Evolutionary conservation across 2,113 vertebrate species (phyloP).

Genomic region (Vireo altiloquus): DNA sequence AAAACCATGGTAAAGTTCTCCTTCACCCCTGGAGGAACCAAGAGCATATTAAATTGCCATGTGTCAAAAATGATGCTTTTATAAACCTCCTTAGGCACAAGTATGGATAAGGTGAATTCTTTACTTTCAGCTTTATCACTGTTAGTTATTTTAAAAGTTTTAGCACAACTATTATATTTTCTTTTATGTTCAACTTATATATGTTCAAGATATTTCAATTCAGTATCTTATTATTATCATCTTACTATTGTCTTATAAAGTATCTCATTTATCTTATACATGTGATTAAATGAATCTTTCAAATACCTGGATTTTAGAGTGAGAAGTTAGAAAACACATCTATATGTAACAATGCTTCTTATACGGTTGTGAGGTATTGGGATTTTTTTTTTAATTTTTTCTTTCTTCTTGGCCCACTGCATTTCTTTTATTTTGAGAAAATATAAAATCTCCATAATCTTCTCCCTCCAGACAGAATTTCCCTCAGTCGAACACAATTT

Average conservation of each 20-base stretch:
- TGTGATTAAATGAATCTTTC: not conserved
- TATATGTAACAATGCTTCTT: not conserved
- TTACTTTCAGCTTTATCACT: not conserved
- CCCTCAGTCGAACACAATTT: not conserved
- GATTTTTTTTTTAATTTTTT: not conserved
- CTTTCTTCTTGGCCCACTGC: not conserved
- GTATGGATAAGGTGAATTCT: not conserved
- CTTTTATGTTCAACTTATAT: not conserved
- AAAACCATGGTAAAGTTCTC: not conserved
- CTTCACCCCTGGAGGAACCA: not conserved
- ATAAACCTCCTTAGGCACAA: not conserved
- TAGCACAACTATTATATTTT: not conserved
- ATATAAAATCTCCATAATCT: not conserved
- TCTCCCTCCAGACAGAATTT: not conserved
- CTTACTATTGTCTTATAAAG: not conserved
- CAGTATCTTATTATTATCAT: not conserved
- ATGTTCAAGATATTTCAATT: not conserved
- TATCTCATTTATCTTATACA: not conserved
- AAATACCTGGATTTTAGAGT: not conserved
- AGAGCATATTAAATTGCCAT: not conserved
- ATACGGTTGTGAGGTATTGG: not conserved
- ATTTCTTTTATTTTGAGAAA: not conserved
- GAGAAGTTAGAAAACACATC: not conserved
- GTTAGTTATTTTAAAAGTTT: not conserved
- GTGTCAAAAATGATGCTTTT: not conserved